Percentiles rank a stretch among this genome's conserved stretches.
phyloP scores from a whole-genome alignment of 2,113 vertebrate genomes.

The Cacatua alba region DNA sequence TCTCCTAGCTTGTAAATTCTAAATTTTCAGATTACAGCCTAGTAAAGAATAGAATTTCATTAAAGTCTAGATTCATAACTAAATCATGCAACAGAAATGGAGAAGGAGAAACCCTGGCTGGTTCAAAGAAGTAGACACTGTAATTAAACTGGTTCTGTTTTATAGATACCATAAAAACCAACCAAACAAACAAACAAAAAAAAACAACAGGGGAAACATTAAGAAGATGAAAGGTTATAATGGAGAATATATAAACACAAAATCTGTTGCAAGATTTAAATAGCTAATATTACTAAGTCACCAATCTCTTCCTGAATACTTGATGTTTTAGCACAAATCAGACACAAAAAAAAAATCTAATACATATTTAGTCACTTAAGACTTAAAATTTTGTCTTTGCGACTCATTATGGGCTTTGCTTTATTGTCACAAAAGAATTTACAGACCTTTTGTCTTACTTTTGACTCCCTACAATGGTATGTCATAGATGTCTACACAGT shows the following conservation, averaged over 20 bases:
- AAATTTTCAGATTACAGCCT: neutral
- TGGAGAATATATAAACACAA: neutral
- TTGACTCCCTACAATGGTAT: neutral
- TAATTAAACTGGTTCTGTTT: neutral
- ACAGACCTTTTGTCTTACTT: neutral
- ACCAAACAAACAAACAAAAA: neutral
- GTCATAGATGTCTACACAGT: neutral
- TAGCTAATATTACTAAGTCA: neutral
- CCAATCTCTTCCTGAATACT: neutral
- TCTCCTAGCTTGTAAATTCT: conserved; percentile 35
- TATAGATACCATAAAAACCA: neutral
- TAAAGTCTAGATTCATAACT: neutral
- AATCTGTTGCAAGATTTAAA: neutral
- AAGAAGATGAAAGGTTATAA: neutral
- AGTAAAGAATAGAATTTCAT: neutral
- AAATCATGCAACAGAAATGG: neutral
- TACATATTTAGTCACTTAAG: neutral
- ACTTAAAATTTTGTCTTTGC: neutral
- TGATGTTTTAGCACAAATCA: neutral
- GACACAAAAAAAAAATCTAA: neutral
- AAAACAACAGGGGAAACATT: neutral
- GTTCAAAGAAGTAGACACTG: neutral
- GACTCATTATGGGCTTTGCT: neutral
- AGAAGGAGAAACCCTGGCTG: neutral
- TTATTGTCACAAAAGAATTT: neutral